Base-by-base conservation (phyloP, 2,113 vertebrate species). In the Pavo muticus region DNA sequence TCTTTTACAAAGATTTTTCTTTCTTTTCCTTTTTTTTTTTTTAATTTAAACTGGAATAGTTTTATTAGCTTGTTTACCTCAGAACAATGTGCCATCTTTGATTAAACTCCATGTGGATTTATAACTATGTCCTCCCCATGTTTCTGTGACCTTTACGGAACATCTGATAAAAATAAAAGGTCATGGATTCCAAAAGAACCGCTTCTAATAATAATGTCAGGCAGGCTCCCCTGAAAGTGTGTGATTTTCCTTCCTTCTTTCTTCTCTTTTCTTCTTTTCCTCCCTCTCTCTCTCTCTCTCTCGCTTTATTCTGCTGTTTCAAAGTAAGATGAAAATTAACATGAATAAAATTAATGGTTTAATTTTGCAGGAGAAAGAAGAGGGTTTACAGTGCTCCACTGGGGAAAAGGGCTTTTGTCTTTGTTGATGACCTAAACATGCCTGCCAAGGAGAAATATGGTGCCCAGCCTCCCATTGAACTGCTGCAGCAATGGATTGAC, bases 351-450 rank as follows among this genome's bases (percentile, higher is more conserved):
- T 97, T 96, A 98, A 98, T 96, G 97, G 87, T 97, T 98, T 97
- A 95, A 98, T 98, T 98, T 98, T 97, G 95, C 94, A 95, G 96
- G 93, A 97, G 96, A 96, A 98, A 96, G 94, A 96, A 96, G 93
- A 96, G 81, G 50, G 90, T 96, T 97, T 97, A 93, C 45, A 77
- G 94, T 48, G 89, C 87, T 96, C 97, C 97, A 29, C 92, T 65
- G 35, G 93, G 98, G 95, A 95, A 97, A 97, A 90, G 93, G 93
- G 97, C 93, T 97, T 97, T 98, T 98, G 97, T 98, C 97, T 98
- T 98, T 98, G 96, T 96, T 97, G 98, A 98, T 98, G 98, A 98
- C 98, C 98, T 98, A 98, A 98, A 98, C 98, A 92, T 95, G 97
- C 97, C 98, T 98, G 98, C 98, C 97, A 98, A 98, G 97, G 98